These are phyloP conservation scores for Caenorhabditis sp. DNA, from an alignment of 2,888 invertebrate genomes.

Conservation along the genomic window DNA sequence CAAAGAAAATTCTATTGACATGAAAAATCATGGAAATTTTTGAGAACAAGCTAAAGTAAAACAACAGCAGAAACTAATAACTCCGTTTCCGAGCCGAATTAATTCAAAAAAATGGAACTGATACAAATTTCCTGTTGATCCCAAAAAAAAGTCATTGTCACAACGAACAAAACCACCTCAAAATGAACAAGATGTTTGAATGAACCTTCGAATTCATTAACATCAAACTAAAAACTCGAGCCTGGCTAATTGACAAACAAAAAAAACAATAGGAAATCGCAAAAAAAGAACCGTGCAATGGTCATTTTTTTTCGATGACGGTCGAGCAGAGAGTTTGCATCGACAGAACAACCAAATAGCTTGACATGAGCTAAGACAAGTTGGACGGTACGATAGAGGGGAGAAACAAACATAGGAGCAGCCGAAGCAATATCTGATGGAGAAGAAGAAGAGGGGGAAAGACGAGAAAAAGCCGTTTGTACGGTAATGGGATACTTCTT, in stretches of 20 bases:
- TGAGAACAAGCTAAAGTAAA: too few species aligned
- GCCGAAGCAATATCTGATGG: constrained; percentile 5
- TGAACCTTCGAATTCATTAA: background rate
- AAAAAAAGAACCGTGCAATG: background rate
- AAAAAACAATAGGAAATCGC: background rate
- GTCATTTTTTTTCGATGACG: background rate
- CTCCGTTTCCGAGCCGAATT: too few species aligned
- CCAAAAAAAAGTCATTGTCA: background rate
- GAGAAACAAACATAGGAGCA: constrained; percentile 39
- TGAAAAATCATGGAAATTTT: too few species aligned
- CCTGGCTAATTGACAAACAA: background rate
- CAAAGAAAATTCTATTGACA: too few species aligned
- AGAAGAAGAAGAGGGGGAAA: background rate
- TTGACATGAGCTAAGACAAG: constrained; percentile 39
- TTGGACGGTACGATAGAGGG: constrained; percentile 28
- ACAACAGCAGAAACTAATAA: too few species aligned
- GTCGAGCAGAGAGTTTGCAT: background rate
- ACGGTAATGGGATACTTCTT: constrained; percentile 44
- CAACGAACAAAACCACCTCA: too few species aligned
- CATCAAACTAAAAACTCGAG: background rate
- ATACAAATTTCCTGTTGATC: background rate
- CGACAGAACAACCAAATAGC: background rate
- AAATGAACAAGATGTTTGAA: background rate
- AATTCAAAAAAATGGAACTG: background rate
- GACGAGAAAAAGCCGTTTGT: background rate